Evolutionary conservation across 2,113 vertebrate species (phyloP).

Genomic region (Mobula hypostoma): DNA sequence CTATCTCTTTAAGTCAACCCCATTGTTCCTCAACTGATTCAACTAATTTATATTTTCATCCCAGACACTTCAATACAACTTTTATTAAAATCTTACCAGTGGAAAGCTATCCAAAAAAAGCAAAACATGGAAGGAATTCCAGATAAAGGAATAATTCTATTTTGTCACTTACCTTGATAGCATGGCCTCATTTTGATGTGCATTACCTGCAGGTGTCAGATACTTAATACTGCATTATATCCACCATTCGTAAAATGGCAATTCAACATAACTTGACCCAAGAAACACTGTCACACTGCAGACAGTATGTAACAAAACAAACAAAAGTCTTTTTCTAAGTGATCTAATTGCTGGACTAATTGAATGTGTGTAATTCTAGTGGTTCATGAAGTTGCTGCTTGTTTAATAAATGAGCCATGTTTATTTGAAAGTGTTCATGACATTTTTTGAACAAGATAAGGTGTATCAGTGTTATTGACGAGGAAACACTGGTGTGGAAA

Average conservation of each 20-base stretch:
- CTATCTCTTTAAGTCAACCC: too few species aligned
- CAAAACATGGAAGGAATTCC: neutral
- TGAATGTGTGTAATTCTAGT: neutral
- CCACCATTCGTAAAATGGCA: neutral
- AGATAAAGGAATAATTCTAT: neutral
- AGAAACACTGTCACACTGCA: neutral
- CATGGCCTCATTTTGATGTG: neutral
- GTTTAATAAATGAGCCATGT: neutral
- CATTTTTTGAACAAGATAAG: neutral
- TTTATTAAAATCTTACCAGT: neutral
- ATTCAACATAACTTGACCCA: neutral
- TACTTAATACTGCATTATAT: neutral
- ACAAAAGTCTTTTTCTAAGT: neutral
- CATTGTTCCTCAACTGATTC: too few species aligned
- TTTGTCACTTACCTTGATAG: neutral
- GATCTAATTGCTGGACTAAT: constrained; percentile 1
- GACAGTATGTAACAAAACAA: neutral
- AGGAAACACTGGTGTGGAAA: constrained; percentile 21
- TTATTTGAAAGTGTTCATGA: neutral
- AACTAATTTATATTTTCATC: neutral
- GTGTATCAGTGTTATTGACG: constrained; percentile 27
- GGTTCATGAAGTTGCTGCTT: constrained; percentile 8
- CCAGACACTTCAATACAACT: neutral
- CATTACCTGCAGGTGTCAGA: neutral
- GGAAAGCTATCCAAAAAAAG: neutral